Evolutionary conservation across 2,888 invertebrate species (phyloP), one percentile per base, ranked within the genome.

Genomic region (Drosophila pseudotakahashii): DNA sequence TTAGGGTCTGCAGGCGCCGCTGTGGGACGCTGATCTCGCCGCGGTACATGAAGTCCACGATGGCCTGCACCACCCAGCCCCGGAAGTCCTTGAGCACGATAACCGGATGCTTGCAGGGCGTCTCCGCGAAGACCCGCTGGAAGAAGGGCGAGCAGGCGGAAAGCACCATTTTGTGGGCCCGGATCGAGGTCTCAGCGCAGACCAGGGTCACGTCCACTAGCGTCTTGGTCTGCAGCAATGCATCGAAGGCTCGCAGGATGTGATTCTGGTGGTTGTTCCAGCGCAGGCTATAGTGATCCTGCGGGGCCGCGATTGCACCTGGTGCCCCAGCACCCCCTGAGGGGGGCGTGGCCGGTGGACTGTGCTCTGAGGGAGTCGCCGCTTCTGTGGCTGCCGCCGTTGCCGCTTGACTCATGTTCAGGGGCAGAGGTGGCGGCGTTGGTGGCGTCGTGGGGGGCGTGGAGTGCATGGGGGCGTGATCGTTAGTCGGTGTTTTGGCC

Each of bases 191-290:
- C 90, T 97, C 97, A 73, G 96, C 95, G 91, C 97, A 97, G 48
- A 98, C 97, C 75, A 98, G 94, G 16, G 98, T 97, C 67, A 98
- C 97, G 91, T 98, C 98, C 69, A 97, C 97, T 60, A 97, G 94
- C 9, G 96, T 95, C 93, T 97, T 97, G 23, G 96, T 96, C 90
- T 97, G 96, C 74, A 97, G 94, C 72, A 98, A 94, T n/a, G 96
- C 95, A 90, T 97, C 97, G 93, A 98, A 97, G 55, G 97, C 96
- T 88, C 96, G 94, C 81, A 97, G 94, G 90, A 98, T 95, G 92
- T 98, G 97, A 81, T 95, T 95, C 92, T 97, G 97, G 93, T 98
- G 98, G 93, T 97, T 97, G 94, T 97, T 97, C 98, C 98, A 98
- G 92, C 97, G 95, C 90, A 98, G 94, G 91, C 97, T 97, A 93